Conservation (phyloP, 2,797 vertebrate species). For the Capromys pilorides region DNA sequence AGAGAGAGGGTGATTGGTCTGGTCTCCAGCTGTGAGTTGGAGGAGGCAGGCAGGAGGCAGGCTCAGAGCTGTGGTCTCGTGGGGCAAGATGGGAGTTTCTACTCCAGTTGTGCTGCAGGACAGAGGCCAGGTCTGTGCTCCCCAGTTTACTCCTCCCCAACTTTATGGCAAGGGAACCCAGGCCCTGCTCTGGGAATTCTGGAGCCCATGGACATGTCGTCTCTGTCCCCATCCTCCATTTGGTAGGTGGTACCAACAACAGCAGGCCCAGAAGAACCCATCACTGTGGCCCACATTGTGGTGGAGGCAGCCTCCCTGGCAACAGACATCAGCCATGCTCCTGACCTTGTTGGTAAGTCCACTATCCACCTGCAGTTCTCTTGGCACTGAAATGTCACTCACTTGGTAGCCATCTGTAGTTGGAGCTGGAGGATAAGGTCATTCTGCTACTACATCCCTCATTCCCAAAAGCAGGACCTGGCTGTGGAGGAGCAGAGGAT, state of each 20-base stretch:
- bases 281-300: slow-evolving; percentile 87
- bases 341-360: slow-evolving; percentile 85
- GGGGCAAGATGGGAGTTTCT: background rate
- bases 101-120: background rate
- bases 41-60: background rate
- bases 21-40: background rate
- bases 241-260: slow-evolving; percentile 83
- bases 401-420: background rate
- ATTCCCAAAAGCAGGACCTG: background rate
- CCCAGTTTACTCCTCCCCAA: background rate
- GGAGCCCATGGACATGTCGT: background rate
- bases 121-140: background rate
- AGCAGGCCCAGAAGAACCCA: slow-evolving; percentile 80
- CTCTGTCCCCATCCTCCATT: slow-evolving; percentile 9
- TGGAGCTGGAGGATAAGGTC: background rate
- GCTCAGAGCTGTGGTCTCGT: background rate
- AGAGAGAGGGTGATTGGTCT: background rate
- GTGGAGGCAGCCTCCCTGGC: slow-evolving; percentile 85
- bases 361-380: background rate
- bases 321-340: slow-evolving; percentile 79
- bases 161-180: background rate
- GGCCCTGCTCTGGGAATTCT: background rate
- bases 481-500: background rate
- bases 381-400: background rate
- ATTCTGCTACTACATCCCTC: background rate